These are phyloP conservation scores for Lycorma delicatula DNA, from an alignment of 1,140 invertebrate species.

Conservation along the genomic window DNA sequence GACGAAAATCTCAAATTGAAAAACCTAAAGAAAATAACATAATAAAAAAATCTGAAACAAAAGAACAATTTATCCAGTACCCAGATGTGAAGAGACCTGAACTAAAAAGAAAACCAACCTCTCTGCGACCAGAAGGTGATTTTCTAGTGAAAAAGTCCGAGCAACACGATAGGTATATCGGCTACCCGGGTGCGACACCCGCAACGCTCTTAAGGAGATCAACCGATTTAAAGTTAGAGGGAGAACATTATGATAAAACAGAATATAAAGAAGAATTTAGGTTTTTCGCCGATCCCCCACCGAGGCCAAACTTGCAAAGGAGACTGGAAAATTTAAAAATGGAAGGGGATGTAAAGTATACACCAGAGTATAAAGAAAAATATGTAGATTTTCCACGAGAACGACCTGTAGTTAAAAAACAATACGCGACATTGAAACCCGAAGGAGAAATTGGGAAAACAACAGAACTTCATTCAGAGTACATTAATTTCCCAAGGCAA, in stretches of 20 bases:
- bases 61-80: not conserved
- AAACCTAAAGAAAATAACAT: too few species aligned
- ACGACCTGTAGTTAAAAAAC: constrained; percentile 16
- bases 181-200: not conserved
- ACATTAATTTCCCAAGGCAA: constrained; percentile 14
- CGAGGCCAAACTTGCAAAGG: not conserved
- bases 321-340: not conserved
- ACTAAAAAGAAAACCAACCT: not conserved
- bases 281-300: not conserved
- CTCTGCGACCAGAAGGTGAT: not conserved
- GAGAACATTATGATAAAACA: too few species aligned
- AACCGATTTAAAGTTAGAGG: not conserved
- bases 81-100: not conserved
- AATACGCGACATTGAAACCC: constrained; percentile 16
- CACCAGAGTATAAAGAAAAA: constrained; percentile 22
- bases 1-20: too few species aligned
- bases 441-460: constrained; percentile 21
- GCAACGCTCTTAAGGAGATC: not conserved
- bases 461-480: constrained; percentile 17
- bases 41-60: not conserved
- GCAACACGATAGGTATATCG: not conserved
- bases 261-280: too few species aligned
- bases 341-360: constrained; percentile 20
- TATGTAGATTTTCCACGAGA: constrained; percentile 23
- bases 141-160: not conserved